Conservation (phyloP, 2,797 vertebrate genomes). For the Urophycis tenuis region DNA sequence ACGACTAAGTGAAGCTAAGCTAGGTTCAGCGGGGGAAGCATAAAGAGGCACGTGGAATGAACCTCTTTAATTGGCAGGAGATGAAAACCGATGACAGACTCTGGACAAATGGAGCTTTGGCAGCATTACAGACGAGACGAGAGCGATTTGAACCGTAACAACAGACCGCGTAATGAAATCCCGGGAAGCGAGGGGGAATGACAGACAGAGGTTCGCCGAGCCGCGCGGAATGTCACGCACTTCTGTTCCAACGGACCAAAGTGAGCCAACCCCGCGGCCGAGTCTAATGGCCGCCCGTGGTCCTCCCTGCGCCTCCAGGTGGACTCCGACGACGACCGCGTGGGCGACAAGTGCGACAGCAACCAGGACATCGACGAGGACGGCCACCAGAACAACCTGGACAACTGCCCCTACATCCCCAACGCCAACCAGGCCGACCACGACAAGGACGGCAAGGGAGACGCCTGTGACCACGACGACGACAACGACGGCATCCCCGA, state of each 20-base stretch:
- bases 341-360: slow-evolving; percentile 93
- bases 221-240: slow-evolving; percentile 9
- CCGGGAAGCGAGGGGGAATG: slow-evolving; percentile 5
- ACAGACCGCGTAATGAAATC: slow-evolving; percentile 25
- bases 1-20: slow-evolving; percentile 26
- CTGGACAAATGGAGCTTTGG: slow-evolving; percentile 37
- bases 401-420: slow-evolving; percentile 96
- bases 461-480: slow-evolving; percentile 93
- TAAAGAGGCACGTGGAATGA: slow-evolving; percentile 15
- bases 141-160: slow-evolving; percentile 17
- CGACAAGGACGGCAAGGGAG: slow-evolving; percentile 95
- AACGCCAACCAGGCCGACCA: slow-evolving; percentile 97
- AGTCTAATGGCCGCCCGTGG: neutral
- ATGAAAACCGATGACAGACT: slow-evolving; percentile 34
- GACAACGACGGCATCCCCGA: slow-evolving; percentile 95
- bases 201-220: slow-evolving; percentile 14
- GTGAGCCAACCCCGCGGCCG: neutral
- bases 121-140: slow-evolving; percentile 31
- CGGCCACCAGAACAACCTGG: slow-evolving; percentile 96
- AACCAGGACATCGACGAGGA: slow-evolving; percentile 98
- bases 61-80: slow-evolving; percentile 18
- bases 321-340: slow-evolving; percentile 88
- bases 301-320: slow-evolving; percentile 61
- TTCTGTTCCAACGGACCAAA: slow-evolving; percentile 5
- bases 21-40: slow-evolving; percentile 14